These are phyloP conservation scores for Paradoxurus hermaphroditus DNA, from an alignment of 2,113 vertebrate species.

Conservation along the genomic window DNA sequence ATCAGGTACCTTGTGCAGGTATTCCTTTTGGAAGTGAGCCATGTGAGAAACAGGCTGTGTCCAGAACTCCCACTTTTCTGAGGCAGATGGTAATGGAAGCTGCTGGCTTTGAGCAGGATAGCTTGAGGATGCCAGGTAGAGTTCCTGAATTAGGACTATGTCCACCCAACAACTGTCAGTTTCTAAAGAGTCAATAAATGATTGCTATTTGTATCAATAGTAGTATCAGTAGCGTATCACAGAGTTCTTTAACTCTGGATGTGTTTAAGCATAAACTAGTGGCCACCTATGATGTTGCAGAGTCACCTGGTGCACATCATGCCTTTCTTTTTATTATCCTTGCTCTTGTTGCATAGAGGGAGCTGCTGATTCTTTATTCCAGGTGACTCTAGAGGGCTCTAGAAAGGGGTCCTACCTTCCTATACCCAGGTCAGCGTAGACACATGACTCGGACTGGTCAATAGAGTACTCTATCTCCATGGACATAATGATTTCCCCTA, in stretches of 20 bases:
- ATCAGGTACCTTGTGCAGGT: not conserved
- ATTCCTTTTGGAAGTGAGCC: not conserved
- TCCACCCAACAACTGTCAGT: not conserved
- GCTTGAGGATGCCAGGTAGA: not conserved
- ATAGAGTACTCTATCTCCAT: not conserved
- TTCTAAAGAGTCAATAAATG: not conserved
- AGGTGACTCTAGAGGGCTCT: not conserved
- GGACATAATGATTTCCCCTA: not conserved
- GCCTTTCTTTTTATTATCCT: not conserved
- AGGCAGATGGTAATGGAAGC: not conserved
- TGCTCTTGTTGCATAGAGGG: not conserved
- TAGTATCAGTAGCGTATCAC: not conserved
- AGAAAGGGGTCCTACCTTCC: not conserved
- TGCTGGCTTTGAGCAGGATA: not conserved
- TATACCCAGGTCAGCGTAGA: not conserved
- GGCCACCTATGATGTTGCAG: too few species aligned
- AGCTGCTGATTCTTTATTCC: not conserved
- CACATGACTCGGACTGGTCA: not conserved
- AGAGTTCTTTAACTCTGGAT: not conserved
- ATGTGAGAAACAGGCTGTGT: not conserved
- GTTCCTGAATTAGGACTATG: not conserved
- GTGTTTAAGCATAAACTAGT: not conserved
- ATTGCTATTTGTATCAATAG: not conserved
- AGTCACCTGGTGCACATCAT: not conserved
- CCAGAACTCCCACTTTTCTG: not conserved